Evolutionary conservation across 2,113 vertebrate genomes (phyloP).

Genomic region (Hyperoodon ampullatus): DNA sequence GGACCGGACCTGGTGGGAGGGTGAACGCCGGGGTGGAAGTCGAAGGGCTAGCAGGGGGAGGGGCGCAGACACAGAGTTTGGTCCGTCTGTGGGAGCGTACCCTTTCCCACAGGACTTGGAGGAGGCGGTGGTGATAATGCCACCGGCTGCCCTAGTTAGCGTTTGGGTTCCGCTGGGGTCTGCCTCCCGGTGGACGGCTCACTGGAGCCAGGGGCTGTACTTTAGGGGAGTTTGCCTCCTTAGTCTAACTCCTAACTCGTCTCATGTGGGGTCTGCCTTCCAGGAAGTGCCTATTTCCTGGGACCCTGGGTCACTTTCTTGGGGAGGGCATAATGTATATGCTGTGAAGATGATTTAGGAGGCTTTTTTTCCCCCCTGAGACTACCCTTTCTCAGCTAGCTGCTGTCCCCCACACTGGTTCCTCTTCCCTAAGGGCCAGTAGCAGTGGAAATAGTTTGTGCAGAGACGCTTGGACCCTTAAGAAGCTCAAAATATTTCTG

Average conservation of each 20-base stretch:
- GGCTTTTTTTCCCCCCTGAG: not conserved
- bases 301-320: not conserved
- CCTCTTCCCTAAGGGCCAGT: constrained; percentile 24
- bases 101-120: not conserved
- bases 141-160: not conserved
- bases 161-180: not conserved
- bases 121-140: not conserved
- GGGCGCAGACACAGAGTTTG: constrained; percentile 20
- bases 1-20: not conserved
- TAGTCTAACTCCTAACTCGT: not conserved
- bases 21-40: not conserved
- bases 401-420: not conserved
- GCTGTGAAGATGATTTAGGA: not conserved
- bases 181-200: not conserved
- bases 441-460: not conserved
- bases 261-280: not conserved
- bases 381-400: not conserved
- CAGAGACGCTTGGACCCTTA: not conserved
- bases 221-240: not conserved
- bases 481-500: constrained; percentile 2
- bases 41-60: not conserved
- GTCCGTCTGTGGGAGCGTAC: not conserved
- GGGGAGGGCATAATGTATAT: not conserved
- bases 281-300: not conserved
- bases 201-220: not conserved